Base-by-base conservation (phyloP, 2,797 vertebrate species). In the Ptychadena robeensis region DNA sequence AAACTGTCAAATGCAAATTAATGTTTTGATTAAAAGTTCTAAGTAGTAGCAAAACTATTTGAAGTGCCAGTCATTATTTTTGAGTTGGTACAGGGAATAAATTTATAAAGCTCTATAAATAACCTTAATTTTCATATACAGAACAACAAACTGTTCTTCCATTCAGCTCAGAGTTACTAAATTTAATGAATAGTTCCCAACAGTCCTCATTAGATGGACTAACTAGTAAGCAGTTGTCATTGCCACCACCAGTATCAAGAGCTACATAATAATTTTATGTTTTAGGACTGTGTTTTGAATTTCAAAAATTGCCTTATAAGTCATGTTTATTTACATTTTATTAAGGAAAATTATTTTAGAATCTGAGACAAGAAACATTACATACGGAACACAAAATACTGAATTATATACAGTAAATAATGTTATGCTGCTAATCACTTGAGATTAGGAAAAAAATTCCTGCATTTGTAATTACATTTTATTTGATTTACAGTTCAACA, bases 401-500 rank as follows among this genome's bases (percentile, higher is more conserved):
- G 63, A 76, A n/a, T 9, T 77, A 78, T 67, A 48, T 67, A 53
- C 18, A 53, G 44, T 53, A 57, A 68, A 37, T 68, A 37, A 78
- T 57, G 14, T 79, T 77, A 77, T 53, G 48, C 37, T 28, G 53
- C 74, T 72, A 77, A 77, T 83, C 78, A 78, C 71, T 72, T 83
- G 27, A 66, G 81, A 82, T 69, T 5, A 44, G 30, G 9, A 74
- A 82, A 37, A 79, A 73, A 67, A 22, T 22, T 27, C n/a, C 15
- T 76, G 67, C 27, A 63, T 64, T 77, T 71, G 37, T 82, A 82
- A 82, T 77, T 82, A 82, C 12, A 79, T 79, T 83, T 79, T 25
- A 66, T 73, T 78, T 79, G 68, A 83, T 83, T 78, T 79, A 83
- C 68, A 72, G 74, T 78, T 83, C 73, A 72, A 59, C 65, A 82